Conservation (phyloP, 2,797 vertebrate species). For the Lacerta agilis region DNA sequence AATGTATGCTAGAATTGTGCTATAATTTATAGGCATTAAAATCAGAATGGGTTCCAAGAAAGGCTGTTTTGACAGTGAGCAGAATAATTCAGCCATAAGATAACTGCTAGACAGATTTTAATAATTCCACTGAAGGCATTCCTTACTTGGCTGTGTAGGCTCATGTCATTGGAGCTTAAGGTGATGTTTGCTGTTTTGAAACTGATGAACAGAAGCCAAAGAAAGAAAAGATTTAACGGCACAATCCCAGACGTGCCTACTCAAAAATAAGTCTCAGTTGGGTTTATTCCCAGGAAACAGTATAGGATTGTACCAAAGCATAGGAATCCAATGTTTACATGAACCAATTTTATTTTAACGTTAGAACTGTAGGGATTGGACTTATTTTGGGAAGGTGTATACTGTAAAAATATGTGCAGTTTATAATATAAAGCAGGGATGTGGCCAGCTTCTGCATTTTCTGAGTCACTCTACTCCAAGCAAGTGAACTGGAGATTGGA, state of each 20-base stretch:
- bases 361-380: not conserved
- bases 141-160: not conserved
- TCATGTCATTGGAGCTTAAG: fast-evolving
- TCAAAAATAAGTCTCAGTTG: not conserved
- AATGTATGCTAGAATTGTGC: conserved; percentile 6
- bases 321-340: not conserved
- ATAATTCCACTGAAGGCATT: not conserved
- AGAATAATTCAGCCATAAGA: conserved; percentile 41
- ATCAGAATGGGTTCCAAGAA: conserved; percentile 27
- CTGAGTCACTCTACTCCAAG: not conserved
- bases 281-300: not conserved
- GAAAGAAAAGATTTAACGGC: not conserved
- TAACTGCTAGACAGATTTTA: conserved; percentile 33
- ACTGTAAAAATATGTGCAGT: not conserved
- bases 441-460: not conserved
- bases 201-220: conserved; percentile 12
- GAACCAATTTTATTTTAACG: not conserved
- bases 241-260: not conserved
- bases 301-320: not conserved
- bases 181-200: not conserved
- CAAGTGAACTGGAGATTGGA: too few species aligned
- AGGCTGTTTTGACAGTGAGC: not conserved
- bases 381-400: not conserved
- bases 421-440: not conserved
- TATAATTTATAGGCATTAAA: conserved; percentile 36